These are phyloP conservation scores for Ficedula albicollis DNA, from an alignment of 2,797 vertebrate genomes.

Conservation along the genomic window DNA sequence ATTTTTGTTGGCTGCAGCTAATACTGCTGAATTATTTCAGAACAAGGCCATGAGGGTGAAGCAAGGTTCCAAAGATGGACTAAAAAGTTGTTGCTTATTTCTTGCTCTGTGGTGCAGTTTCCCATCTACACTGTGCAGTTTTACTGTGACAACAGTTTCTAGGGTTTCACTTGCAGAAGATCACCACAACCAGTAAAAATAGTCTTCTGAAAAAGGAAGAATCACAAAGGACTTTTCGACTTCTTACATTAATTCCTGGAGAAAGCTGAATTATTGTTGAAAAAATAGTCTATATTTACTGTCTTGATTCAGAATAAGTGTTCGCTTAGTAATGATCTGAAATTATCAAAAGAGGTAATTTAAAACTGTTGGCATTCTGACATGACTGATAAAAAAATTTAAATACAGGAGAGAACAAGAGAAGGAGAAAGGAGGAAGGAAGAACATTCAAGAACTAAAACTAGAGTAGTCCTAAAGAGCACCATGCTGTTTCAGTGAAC, in stretches of 20 bases:
- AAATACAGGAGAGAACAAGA: background rate
- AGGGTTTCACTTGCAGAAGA: background rate
- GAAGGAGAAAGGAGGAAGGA: background rate
- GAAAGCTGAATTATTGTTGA: background rate
- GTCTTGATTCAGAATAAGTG: background rate
- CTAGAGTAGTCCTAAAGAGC: background rate
- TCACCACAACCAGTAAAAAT: background rate
- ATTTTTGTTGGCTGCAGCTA: background rate
- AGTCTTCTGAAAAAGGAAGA: constrained; percentile 19
- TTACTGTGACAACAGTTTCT: background rate
- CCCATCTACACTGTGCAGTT: background rate
- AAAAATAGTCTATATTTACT: background rate
- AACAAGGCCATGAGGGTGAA: background rate
- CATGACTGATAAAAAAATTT: background rate
- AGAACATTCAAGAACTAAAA: background rate
- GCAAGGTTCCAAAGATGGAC: background rate
- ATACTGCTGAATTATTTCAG: background rate
- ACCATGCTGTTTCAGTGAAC: background rate
- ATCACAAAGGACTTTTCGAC: background rate
- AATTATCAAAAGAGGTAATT: background rate
- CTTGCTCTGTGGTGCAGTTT: background rate
- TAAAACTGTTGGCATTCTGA: background rate
- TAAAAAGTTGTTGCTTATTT: background rate
- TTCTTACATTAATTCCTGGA: background rate
- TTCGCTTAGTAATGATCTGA: background rate